Conservation (phyloP, 1,140 invertebrate species). For the Drosophila arizonae region DNA sequence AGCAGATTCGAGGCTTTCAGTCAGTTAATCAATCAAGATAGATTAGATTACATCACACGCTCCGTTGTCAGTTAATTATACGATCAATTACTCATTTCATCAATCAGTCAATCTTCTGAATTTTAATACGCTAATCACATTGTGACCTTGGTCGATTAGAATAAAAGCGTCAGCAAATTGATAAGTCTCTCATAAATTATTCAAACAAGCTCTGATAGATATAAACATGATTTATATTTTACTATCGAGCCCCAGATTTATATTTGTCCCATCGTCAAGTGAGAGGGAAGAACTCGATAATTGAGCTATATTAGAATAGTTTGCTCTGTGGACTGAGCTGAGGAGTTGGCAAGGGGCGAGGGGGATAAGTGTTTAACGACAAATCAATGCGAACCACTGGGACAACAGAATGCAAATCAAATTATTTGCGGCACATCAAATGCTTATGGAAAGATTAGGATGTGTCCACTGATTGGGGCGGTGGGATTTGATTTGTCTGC, state of each 20-base stretch:
- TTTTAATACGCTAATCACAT: neutral
- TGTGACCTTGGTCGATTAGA: neutral
- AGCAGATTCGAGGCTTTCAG: too few species aligned
- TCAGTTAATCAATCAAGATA: too few species aligned
- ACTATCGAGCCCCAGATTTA: too few species aligned
- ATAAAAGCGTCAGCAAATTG: too few species aligned
- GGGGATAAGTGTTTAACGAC: neutral
- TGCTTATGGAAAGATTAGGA: slow-evolving; percentile 65
- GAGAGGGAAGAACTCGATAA: neutral
- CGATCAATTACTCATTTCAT: too few species aligned
- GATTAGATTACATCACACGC: too few species aligned
- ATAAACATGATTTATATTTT: too few species aligned
- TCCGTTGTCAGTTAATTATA: neutral
- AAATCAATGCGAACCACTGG: slow-evolving; percentile 15
- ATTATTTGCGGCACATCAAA: slow-evolving; percentile 77
- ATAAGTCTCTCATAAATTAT: too few species aligned
- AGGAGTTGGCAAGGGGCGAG: neutral
- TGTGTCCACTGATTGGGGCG: slow-evolving; percentile 25
- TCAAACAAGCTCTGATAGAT: too few species aligned
- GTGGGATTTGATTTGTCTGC: neutral
- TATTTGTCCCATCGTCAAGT: too few species aligned
- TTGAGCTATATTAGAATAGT: slow-evolving; percentile 12
- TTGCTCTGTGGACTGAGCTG: too few species aligned
- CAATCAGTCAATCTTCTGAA: too few species aligned
- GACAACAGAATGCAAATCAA: slow-evolving; percentile 65